Conservation (phyloP, 2,797 vertebrate genomes). For the Linurgus olivaceus region DNA sequence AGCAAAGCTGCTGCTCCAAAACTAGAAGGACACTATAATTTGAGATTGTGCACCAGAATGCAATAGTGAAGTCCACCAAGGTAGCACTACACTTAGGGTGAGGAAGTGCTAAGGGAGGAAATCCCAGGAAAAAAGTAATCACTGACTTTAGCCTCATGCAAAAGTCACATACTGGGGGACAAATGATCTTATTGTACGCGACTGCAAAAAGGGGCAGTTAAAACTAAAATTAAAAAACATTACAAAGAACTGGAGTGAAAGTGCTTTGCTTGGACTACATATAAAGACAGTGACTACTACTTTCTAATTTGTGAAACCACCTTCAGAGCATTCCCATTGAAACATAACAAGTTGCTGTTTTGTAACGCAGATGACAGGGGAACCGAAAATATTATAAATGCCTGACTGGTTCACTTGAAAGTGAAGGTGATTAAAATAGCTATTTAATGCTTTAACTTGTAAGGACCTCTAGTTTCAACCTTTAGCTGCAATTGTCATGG, state of each 20-base stretch:
- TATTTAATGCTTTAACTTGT: background rate
- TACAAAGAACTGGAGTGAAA: background rate
- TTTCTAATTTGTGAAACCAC: background rate
- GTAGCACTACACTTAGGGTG: background rate
- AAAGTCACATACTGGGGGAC: background rate
- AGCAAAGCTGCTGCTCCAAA: background rate
- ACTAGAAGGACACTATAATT: background rate
- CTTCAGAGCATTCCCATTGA: background rate
- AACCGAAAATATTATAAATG: background rate
- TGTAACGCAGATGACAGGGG: background rate
- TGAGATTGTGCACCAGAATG: background rate
- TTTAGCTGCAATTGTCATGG: background rate
- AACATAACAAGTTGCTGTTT: background rate
- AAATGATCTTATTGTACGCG: background rate
- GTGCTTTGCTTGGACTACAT: background rate
- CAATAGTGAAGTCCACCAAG: background rate
- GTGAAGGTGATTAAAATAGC: background rate
- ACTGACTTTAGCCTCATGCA: background rate
- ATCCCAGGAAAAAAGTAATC: background rate
- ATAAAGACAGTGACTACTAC: background rate
- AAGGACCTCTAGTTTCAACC: background rate
- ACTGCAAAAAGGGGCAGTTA: background rate
- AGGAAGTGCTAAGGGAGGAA: background rate
- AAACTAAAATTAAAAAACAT: background rate
- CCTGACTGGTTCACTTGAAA: background rate